Evolutionary conservation across 1,140 invertebrate species (phyloP), one percentile per base, ranked within the genome.

Genomic region (Drosophila sp.): DNA sequence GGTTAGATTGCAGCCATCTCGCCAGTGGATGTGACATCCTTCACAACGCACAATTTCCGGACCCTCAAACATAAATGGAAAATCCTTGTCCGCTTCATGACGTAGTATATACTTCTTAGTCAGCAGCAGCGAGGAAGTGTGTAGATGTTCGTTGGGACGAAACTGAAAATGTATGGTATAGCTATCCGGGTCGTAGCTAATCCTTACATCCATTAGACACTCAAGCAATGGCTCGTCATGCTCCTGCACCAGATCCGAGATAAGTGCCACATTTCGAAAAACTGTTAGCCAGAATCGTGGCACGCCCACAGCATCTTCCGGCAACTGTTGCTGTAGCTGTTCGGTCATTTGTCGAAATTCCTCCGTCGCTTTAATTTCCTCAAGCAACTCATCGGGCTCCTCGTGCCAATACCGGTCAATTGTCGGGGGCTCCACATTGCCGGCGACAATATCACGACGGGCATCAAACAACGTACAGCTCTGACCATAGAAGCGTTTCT

Each of bases 271-370:
- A 94, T 98, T 99, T 83, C 97, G 98, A 91, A 99, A 98, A 86
- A 98, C 97, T 4, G 96, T 98, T 59, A 99, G 93, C 98, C 98
- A 99, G 93, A 99, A 99, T 34, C 97, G 96, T 0, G 98, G 98
- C 91, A 99, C 96, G 11, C 98, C 98, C 91, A 95, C 96, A 0
- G 94, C 92, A 90, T 96, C 92, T n/a, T 92, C 90, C 0, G 83
- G 69, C 27, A 78, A 89, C 70, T 56, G 40, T 0, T 62, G 91
- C 36, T 62, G 91, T 29, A 78, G 8, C 25, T 72, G 67, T 4
- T 45, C 27, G 16, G 51, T 54, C 27, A 89, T 16, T 9, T 75
- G 57, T 3, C 64, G 62, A 16, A 89, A 74, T 7, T 89, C 75
- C 7, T 16, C 94, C 93, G 56, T 95, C 4, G 27, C 25, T 38